Base-by-base conservation (phyloP, 2,888 invertebrate genomes). In the Arctia plantaginis region DNA sequence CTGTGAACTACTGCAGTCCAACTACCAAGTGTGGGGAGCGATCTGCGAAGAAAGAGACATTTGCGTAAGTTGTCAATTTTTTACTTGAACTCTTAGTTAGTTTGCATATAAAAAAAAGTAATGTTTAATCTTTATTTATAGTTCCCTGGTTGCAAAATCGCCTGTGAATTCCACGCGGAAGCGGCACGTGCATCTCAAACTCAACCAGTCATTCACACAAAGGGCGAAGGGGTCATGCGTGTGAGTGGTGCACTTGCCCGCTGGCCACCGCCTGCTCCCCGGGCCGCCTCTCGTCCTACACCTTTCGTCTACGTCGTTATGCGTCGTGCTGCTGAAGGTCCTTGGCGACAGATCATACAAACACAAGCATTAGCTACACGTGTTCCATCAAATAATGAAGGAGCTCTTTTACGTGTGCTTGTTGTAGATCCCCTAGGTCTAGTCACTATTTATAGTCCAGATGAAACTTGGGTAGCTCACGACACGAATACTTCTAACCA, bases 111-210 rank as follows among this genome's bases (percentile, higher is more conserved):
- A 67, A 51, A 41, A n/a, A 27, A 18, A 41, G 35, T 55, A 68
- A 68, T 33, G 73, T 71, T 70, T 62, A 62, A 79, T 77, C 23
- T 81, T 90, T 90, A 59, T 89, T 96, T 95, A 73, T 96, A 97
- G 97, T 97, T 97, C 89, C 97, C 97, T 72, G 97, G 97, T 70
- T 97, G 97, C 90, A 97, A 97, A 91, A 97, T 97, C 84, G 97
- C 97, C 44, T 97, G 97, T 90, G 96, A 97, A 84, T 97, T 97
- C 88, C 97, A 97, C 90, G 96, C 96, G 68, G 97, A 97, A 91
- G 96, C 96, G 41, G 96, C 96, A 65, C 94, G 96, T 77, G 95
- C 96, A 30, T 96, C 97, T 78, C 97, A 97, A 88, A 96, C 96
- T 51, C 97, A 97, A 88, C 97, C 97, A 62, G 97, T 97, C 80